These are phyloP conservation scores for Sipha maydis DNA, from an alignment of 2,888 invertebrate species.

Conservation along the genomic window DNA sequence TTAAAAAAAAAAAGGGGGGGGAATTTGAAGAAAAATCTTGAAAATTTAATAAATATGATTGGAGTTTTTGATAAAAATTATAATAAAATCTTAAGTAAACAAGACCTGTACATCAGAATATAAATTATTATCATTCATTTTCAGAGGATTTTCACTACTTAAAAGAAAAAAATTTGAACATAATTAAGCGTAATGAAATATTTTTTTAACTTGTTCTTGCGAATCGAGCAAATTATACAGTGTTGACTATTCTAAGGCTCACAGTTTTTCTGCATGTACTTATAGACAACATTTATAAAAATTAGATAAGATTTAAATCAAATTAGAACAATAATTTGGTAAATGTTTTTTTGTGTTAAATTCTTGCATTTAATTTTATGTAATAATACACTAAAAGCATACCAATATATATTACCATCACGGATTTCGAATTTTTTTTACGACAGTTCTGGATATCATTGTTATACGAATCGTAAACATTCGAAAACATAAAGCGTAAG, in stretches of 20 bases:
- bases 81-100: neutral
- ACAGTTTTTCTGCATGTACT: no score
- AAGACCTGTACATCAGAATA: neutral
- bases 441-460: neutral
- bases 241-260: no score
- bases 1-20: neutral
- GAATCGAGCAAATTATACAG: neutral
- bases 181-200: neutral
- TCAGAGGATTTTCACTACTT: neutral
- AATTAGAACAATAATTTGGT: neutral
- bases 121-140: neutral
- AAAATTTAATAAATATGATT: neutral
- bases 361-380: neutral
- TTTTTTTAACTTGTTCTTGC: neutral
- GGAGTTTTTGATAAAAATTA: neutral
- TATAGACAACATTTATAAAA: no score
- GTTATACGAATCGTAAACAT: conserved; percentile 13
- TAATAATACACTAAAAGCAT: neutral
- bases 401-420: neutral
- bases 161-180: neutral
- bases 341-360: neutral
- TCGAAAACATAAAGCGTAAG: neutral
- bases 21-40: neutral
- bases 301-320: no score
- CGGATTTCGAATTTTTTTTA: neutral